Evolutionary conservation across 2,113 vertebrate genomes (phyloP).

Genomic region (Erpornis zantholeuca): DNA sequence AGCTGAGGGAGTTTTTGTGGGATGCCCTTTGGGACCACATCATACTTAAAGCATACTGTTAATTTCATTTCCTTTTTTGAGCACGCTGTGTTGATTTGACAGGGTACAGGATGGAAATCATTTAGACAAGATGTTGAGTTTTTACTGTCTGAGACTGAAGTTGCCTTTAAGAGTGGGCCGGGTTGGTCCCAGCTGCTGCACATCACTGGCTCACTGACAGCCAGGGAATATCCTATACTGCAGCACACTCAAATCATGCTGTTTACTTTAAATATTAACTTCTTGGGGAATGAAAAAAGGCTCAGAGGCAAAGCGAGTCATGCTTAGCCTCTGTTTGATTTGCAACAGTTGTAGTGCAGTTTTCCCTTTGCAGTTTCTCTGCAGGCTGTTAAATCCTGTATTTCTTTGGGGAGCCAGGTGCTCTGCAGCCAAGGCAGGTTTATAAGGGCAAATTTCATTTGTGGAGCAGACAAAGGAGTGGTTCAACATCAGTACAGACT

Average conservation of each 20-base stretch:
- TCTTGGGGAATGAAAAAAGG: background rate
- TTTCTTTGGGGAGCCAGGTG: background rate
- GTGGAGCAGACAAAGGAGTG: background rate
- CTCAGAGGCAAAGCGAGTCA: background rate
- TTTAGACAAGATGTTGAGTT: background rate
- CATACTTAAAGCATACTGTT: background rate
- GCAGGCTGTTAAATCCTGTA: background rate
- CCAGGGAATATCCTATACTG: background rate
- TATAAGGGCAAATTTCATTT: background rate
- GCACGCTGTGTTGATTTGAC: background rate
- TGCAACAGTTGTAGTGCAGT: background rate
- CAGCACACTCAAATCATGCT: background rate
- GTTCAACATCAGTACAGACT: background rate
- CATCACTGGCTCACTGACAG: accelerated
- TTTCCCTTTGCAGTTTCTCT: background rate
- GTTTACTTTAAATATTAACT: background rate
- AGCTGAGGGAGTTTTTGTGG: background rate
- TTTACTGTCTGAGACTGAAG: background rate
- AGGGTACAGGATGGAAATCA: background rate
- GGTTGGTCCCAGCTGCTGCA: background rate
- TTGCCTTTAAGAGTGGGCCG: background rate
- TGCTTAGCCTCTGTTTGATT: background rate
- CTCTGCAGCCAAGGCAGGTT: background rate
- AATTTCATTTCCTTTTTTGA: background rate
- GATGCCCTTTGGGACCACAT: background rate